Evolutionary conservation across 2,113 vertebrate genomes (phyloP), one percentile per base, ranked within the genome.

Genomic region (Phaethon lepturus): DNA sequence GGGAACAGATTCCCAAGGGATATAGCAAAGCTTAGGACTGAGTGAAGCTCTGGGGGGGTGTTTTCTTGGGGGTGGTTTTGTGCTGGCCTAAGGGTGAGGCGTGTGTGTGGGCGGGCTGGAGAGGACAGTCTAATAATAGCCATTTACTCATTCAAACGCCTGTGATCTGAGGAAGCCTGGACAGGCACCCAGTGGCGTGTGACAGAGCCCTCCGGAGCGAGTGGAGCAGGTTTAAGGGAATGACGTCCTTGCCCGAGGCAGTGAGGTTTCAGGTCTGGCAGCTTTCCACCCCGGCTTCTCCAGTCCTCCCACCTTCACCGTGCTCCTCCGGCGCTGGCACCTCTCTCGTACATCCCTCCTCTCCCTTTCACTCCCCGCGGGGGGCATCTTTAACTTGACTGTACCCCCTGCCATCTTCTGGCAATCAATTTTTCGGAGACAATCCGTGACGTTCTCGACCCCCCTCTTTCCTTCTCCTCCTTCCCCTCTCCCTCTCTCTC

Each of bases 341-440:
- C 72, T 49, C 92, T 93, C 92, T 40, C 0, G 1, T 5, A 16
- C 4, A 26, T 75, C 40, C 38, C 86, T 60, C 56, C 69, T 91
- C 63, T 97, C 67, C 74, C 71, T 87, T 55, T 76, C 75, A n/a
- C 25, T 96, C 90, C 67, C 94, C 1, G 3, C 0, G 0, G 93
- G 88, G 50, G 29, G 62, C 59, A 77, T 95, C 95, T 98, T 96
- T 96, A 95, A 88, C 75, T 88, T 40, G 53, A 64, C 90, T 82
- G 52, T 25, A 82, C 47, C 80, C 93, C 91, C 92, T 95, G 90
- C 90, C 88, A 84, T 97, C 72, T 93, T 83, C 80, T 95, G 95
- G 94, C 82, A 96, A 97, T 96, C 67, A 45, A 1, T 94, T 97
- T 97, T 96, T 95, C 8, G 6, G 94, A 94, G 94, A 96, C 92